Base-by-base conservation (phyloP, 2,113 vertebrate species). In the Callipepla californica region DNA sequence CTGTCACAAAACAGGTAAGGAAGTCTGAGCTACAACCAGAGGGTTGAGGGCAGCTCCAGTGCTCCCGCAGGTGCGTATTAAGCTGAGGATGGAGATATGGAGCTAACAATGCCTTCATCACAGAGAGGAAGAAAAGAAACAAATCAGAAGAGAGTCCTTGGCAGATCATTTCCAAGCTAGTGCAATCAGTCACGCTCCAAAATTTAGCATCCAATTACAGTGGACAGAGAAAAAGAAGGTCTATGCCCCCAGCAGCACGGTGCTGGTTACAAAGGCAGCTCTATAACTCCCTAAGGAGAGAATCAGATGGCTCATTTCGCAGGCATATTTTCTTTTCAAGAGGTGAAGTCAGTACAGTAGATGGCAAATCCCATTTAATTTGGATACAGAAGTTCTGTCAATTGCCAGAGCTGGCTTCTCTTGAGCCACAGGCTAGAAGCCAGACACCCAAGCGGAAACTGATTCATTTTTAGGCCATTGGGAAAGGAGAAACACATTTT, bases 61-160 rank as follows among this genome's bases (percentile, higher is more conserved):
- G 0, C 28, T 47, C 50, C 51, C 25, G 13, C 26, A 80, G 53
- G 15, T 1, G 18, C 1, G 45, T 45, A 4, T 0, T 8, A 12
- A n/a, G 47, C 57, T 55, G 34, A 62, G 26, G 11, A 34, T 22
- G 22, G 7, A 18, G 25, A 6, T 3, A 26, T 16, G 19, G 38
- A 68, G 21, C 28, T 3, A 36, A n/a, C n/a, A 4, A 2, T 4
- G 28, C 21, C 68, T 42, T 42, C 32, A 7, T 18, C 42, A 11
- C n/a, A n/a, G 32, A 13, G 44, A 57, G 34, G 34, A 14, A 26
- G 26, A 23, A 19, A 20, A 6, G 11, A 38, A 53, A 11, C 25
- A 32, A 28, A 51, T 9, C 21, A 6, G 7, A 36, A 11, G 42
- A 19, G 51, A n/a, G 32, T 53, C 48, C 67, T 32, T 2, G 38